phyloP scores from a whole-genome alignment of 92 coral and sea anemone species.

The Pocillopora grandis region DNA sequence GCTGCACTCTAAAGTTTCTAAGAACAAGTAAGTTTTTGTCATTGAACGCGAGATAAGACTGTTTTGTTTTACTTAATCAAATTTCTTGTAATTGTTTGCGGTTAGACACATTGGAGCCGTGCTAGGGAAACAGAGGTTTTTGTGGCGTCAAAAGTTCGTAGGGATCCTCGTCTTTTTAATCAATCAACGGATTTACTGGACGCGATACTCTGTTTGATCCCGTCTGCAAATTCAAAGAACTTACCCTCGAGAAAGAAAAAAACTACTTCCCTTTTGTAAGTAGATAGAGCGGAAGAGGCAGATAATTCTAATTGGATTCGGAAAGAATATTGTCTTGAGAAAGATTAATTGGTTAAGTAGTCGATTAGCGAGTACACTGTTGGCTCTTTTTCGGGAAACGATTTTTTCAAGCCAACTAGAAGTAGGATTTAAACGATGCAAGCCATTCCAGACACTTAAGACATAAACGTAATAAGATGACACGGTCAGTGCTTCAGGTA shows the following conservation, averaged over 20 bases:
- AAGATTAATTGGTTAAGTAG: background rate
- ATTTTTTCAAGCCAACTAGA: background rate
- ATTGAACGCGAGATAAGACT: background rate
- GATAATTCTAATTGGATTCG: conserved; percentile 7
- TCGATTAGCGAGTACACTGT: too few relatives aligned
- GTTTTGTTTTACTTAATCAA: background rate
- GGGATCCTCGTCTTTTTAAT: background rate
- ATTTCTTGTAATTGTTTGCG: background rate
- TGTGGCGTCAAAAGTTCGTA: conserved; percentile 5
- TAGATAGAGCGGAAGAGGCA: background rate
- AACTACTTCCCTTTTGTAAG: background rate
- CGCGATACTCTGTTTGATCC: background rate
- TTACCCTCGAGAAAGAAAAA: background rate
- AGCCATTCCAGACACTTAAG: too few relatives aligned
- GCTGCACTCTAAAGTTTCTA: too few relatives aligned
- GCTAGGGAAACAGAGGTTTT: conserved; percentile 2
- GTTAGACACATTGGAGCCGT: conserved; percentile 27
- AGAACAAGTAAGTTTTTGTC: background rate
- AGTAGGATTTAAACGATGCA: background rate
- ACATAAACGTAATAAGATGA: background rate
- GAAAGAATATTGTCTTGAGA: background rate
- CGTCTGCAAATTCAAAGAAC: conserved; percentile 26
- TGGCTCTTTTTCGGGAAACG: background rate
- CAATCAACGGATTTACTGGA: background rate
- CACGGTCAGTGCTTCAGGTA: background rate